Conservation (phyloP, 2,113 vertebrate species). For the Aegypius monachus region DNA sequence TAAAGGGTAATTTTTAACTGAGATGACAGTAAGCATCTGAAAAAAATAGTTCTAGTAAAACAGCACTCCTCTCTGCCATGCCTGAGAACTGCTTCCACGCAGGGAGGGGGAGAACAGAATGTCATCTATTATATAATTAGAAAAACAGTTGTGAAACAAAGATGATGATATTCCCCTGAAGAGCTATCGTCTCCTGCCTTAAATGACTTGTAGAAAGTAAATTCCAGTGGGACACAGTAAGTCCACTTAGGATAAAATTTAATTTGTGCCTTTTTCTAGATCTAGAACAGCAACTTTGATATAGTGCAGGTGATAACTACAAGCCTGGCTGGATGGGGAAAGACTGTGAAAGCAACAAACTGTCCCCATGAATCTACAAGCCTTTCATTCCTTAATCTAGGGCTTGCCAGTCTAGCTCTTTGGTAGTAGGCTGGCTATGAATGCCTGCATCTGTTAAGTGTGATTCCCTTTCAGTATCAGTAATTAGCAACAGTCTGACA, state of each 20-base stretch:
- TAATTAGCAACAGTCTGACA: not conserved
- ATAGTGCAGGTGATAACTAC: not conserved
- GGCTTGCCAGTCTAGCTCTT: not conserved
- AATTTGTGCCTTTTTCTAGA: not conserved
- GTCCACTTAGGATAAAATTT: not conserved
- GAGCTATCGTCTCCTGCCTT: not conserved
- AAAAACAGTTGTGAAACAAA: not conserved
- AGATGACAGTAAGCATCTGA: not conserved
- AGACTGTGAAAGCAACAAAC: not conserved
- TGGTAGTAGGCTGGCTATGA: not conserved
- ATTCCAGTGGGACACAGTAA: not conserved
- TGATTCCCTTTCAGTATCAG: not conserved
- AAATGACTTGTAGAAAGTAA: not conserved
- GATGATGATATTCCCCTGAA: not conserved
- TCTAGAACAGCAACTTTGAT: not conserved
- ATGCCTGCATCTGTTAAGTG: accelerated
- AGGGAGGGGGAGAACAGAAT: not conserved
- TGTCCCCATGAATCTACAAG: not conserved
- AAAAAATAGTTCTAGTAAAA: not conserved
- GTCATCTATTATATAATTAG: not conserved
- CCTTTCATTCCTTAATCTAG: not conserved
- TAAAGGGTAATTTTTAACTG: not conserved
- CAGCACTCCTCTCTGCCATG: not conserved
- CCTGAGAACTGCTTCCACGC: not conserved
- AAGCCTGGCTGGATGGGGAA: not conserved